phyloP scores from a whole-genome alignment of 2,888 invertebrate species.

The Morinoia aosen region DNA sequence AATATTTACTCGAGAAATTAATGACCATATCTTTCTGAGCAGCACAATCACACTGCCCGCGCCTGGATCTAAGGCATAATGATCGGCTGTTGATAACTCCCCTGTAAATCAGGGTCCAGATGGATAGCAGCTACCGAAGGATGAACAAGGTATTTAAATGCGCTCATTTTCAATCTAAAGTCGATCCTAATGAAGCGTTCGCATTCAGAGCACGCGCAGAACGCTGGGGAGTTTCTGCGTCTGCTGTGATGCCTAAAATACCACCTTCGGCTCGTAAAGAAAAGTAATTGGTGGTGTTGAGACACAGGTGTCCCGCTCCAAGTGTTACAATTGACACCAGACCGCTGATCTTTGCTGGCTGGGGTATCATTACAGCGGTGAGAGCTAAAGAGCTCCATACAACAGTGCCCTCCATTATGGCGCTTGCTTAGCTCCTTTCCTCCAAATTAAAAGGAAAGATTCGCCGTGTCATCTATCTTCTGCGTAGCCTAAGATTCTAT shows the following conservation, averaged over 20 bases:
- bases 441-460: slow-evolving; percentile 33
- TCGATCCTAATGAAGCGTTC: slow-evolving; percentile 38
- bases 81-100: slow-evolving; percentile 21
- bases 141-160: slow-evolving; percentile 37
- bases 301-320: slow-evolving; percentile 42
- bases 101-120: slow-evolving; percentile 2
- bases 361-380: background rate
- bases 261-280: slow-evolving; percentile 32
- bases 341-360: background rate
- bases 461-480: background rate
- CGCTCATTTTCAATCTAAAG: slow-evolving; percentile 37
- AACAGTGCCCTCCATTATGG: background rate
- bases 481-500: background rate
- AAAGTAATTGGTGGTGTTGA: slow-evolving; percentile 51
- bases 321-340: slow-evolving; percentile 52
- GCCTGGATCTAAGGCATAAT: slow-evolving; percentile 20
- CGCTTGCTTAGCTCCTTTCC: slow-evolving; percentile 5
- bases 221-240: slow-evolving; percentile 4
- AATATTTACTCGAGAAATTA: slow-evolving; percentile 24
- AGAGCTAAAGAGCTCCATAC: background rate
- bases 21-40: background rate
- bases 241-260: slow-evolving; percentile 17
- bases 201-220: slow-evolving; percentile 39
- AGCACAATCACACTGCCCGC: background rate
- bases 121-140: background rate